phyloP scores from a whole-genome alignment of 2,888 invertebrate genomes.

The Drosophila subquinaria region DNA sequence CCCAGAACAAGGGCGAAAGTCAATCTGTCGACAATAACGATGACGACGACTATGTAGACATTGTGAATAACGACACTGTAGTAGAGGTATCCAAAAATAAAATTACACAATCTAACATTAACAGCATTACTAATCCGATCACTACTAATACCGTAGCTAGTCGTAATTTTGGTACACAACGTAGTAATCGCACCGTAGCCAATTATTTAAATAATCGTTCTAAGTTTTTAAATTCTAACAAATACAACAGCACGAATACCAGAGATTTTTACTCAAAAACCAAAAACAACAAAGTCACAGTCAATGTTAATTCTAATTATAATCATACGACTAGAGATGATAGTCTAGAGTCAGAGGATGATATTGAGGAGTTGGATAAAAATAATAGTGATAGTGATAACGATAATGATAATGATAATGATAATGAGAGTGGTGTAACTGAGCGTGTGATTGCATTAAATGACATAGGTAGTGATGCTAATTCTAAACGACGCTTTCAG shows the following conservation, averaged over 20 bases:
- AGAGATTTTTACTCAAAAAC: slow-evolving; percentile 48
- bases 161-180: slow-evolving; percentile 62
- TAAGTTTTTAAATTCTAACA: slow-evolving; percentile 66
- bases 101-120: slow-evolving; percentile 17
- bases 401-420: slow-evolving; percentile 34
- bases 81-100: slow-evolving; percentile 44
- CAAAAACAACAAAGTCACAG: slow-evolving; percentile 36
- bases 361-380: slow-evolving; percentile 41
- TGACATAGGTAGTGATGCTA: slow-evolving; percentile 81
- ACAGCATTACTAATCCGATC: slow-evolving; percentile 46
- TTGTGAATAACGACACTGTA: slow-evolving; percentile 33
- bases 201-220: slow-evolving; percentile 77
- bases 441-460: slow-evolving; percentile 51
- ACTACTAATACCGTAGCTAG: slow-evolving; percentile 59
- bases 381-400: slow-evolving; percentile 25
- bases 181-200: slow-evolving; percentile 83
- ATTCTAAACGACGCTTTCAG: slow-evolving; percentile 86
- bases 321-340: slow-evolving; percentile 37
- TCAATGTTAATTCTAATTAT: slow-evolving; percentile 53
- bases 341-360: slow-evolving; percentile 44
- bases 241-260: slow-evolving; percentile 31
- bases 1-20: slow-evolving; percentile 17
- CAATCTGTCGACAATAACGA: slow-evolving; percentile 19
- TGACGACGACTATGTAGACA: slow-evolving; percentile 7
- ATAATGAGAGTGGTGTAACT: slow-evolving; percentile 52